Base-by-base conservation (phyloP, 2,888 invertebrate species). In the Artemia sinica region DNA sequence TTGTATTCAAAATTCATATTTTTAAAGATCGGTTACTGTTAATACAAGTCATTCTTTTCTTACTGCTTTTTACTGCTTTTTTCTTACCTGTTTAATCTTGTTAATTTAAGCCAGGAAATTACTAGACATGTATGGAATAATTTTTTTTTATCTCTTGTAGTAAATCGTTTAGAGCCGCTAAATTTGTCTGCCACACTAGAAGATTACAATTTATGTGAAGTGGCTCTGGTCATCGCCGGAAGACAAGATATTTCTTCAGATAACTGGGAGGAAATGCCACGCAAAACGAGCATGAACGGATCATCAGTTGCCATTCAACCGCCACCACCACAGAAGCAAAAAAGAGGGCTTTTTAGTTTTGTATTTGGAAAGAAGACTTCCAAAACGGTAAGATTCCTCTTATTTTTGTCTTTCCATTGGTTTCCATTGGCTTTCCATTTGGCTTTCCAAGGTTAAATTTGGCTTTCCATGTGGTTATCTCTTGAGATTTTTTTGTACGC, bases 181-280 rank as follows among this genome's bases (percentile, higher is more conserved):
- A 81, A 84, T 72, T 80, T 82, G 58, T 81, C 81, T 72, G 76
- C 82, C 72, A 82, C 82, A 1, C 77, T 86, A 66, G 82, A 82
- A 68, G 84, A 85, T 75, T 85, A 85, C 75, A 82, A 83, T 71
- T 80, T 85, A 66, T 84, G 84, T 71, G 85, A 86, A 77, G 82
- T 86, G 66, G 82, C 82, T 71, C 77, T 85, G 49, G 84, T 83
- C 65, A 78, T 80, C 7, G 8, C 49, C 49, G 51, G 66, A 49
- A 67, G 8, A 9, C 14, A 58, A 10, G 63, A 18, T 10, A 28
- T 58, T 18, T 8, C 63, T 9, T n/a, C 63, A 9, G n/a, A n/a
- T 58, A 58, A 28, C 28, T 58, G 63, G 63, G 8, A n/a, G 28
- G 63, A n/a, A n/a, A 58, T 58, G 63, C 63, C 63, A 28, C n/a